phyloP scores from a whole-genome alignment of 2,888 invertebrate genomes.

The Macrophya alboannulata region DNA sequence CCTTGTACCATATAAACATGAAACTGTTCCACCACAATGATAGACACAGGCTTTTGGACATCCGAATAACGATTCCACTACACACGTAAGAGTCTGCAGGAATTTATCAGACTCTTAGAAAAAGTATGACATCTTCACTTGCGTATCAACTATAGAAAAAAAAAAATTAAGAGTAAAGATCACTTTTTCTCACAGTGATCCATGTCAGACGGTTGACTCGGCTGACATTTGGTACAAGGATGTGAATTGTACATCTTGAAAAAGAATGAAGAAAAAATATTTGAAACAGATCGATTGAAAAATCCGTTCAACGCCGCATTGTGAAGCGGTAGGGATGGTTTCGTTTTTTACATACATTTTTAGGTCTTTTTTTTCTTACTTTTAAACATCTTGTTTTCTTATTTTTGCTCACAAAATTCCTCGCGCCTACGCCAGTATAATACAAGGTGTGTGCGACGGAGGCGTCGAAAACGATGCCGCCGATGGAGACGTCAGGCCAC shows the following conservation, averaged over 20 bases:
- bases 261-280: neutral
- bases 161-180: neutral
- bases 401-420: neutral
- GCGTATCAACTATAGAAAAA: neutral
- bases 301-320: neutral
- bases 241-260: neutral
- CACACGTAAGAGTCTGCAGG: neutral
- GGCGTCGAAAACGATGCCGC: slow-evolving; percentile 53
- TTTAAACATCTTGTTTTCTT: too few relatives aligned
- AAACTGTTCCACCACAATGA: neutral
- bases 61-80: neutral
- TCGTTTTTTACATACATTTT: neutral
- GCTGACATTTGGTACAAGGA: neutral
- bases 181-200: neutral
- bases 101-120: neutral
- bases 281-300: slow-evolving; percentile 4
- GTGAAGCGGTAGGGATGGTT: neutral
- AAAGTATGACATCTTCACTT: neutral
- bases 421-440: slow-evolving; percentile 29
- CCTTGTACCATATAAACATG: neutral
- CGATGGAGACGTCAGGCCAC: slow-evolving; percentile 52
- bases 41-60: neutral
- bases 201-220: neutral
- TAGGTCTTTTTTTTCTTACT: neutral
- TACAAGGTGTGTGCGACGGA: slow-evolving; percentile 38